A percentile compares a stretch with the other conserved stretches of the same genome.
Evolutionary conservation across 92 coral and sea anemone species (phyloP).

Genomic region (Hydrozoanthus gracilis): DNA sequence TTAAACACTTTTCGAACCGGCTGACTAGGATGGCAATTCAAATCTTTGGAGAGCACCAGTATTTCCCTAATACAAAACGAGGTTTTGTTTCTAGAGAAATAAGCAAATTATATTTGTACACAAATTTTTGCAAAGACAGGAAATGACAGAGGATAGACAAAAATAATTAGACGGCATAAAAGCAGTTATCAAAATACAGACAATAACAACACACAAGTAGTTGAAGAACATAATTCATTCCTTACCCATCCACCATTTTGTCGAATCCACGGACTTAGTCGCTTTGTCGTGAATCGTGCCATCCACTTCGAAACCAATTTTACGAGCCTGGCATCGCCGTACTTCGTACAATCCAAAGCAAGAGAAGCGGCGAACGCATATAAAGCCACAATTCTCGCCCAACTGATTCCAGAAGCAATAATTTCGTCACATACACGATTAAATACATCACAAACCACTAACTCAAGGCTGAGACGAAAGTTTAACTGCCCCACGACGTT

Average conservation of each 20-base stretch:
- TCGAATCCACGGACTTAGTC: conserved; percentile 81
- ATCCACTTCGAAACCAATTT: conserved; percentile 81
- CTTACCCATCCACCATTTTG: conserved; percentile 98
- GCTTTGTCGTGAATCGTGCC: conserved; percentile 78
- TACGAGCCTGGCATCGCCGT: conserved; percentile 71
- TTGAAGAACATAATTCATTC: neutral
- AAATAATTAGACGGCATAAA: too few relatives aligned
- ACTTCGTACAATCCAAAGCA: conserved; percentile 82
- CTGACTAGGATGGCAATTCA: too few relatives aligned
- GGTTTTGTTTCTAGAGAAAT: too few relatives aligned
- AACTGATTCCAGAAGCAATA: conserved; percentile 74
- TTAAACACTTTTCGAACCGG: too few relatives aligned
- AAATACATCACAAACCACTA: conserved; percentile 89
- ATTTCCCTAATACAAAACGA: too few relatives aligned
- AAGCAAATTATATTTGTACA: too few relatives aligned
- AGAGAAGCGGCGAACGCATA: conserved; percentile 93
- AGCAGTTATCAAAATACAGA: too few relatives aligned
- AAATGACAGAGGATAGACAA: too few relatives aligned
- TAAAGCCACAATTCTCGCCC: conserved; percentile 91
- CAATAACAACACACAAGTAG: too few relatives aligned
- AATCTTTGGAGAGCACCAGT: too few relatives aligned
- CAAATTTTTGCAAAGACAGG: too few relatives aligned
- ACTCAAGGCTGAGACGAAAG: conserved; percentile 72
- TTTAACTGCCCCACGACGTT: conserved; percentile 87
- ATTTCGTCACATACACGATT: conserved; percentile 87